Percentiles rank a stretch among this genome's conserved stretches.
phyloP scores from a whole-genome alignment of 1,140 invertebrate genomes.

The Zaprionus africanus region DNA sequence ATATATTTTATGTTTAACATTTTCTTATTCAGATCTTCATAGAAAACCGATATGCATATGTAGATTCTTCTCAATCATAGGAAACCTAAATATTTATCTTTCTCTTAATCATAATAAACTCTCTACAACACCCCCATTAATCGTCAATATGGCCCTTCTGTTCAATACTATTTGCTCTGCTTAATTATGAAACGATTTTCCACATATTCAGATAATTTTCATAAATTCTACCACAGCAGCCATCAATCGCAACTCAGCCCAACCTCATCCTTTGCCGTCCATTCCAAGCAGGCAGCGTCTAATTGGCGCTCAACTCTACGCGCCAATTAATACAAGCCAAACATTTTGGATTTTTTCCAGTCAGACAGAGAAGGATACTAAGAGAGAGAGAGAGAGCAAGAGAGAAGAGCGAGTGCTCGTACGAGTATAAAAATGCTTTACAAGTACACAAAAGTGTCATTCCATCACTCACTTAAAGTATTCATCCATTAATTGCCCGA shows the following conservation, averaged over 20 bases:
- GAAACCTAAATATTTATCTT: not conserved
- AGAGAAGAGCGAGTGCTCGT: slow-evolving; percentile 31
- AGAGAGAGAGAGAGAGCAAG: not conserved
- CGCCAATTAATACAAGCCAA: slow-evolving; percentile 59
- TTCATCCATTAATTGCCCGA: slow-evolving; percentile 84
- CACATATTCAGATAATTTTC: slow-evolving; percentile 70
- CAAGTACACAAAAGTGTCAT: slow-evolving; percentile 84
- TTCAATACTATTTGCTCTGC: not conserved
- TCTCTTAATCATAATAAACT: not conserved
- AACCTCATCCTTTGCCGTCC: not conserved
- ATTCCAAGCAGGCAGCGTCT: slow-evolving; percentile 48
- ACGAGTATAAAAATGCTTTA: slow-evolving; percentile 80
- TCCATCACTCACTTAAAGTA: slow-evolving; percentile 84
- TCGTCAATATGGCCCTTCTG: not conserved
- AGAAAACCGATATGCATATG: too few species aligned
- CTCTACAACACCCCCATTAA: not conserved
- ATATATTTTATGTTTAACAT: too few species aligned
- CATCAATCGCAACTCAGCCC: slow-evolving; percentile 37
- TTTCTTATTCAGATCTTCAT: too few species aligned
- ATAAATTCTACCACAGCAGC: slow-evolving; percentile 65
- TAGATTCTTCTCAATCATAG: not conserved
- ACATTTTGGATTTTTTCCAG: slow-evolving; percentile 60
- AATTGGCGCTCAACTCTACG: slow-evolving; percentile 57
- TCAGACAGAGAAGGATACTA: slow-evolving; percentile 1
- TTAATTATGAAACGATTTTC: slow-evolving; percentile 62